These are phyloP conservation scores for Paralichthys olivaceus DNA, from an alignment of 2,113 vertebrate genomes.

Conservation along the genomic window DNA sequence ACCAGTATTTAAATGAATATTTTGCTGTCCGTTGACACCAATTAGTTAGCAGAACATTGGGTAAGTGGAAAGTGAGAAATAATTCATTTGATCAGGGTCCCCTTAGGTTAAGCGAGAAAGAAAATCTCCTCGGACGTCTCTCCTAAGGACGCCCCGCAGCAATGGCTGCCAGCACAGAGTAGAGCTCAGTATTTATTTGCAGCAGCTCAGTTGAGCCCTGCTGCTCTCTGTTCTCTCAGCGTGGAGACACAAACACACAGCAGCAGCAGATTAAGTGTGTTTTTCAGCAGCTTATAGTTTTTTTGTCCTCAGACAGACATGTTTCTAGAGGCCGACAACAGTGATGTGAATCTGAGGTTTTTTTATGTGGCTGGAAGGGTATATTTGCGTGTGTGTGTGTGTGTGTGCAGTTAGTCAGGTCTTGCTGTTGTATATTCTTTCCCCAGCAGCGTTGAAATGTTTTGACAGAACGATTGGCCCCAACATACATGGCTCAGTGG, in stretches of 20 bases:
- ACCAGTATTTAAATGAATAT: constrained; percentile 39
- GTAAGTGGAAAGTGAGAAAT: constrained; percentile 53
- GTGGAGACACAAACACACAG: constrained; percentile 4
- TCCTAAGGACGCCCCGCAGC: constrained; percentile 10
- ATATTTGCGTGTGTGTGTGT: not conserved
- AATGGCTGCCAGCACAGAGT: constrained; percentile 18
- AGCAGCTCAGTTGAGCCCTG: not conserved
- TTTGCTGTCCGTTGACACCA: constrained; percentile 53
- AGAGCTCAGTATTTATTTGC: constrained; percentile 14
- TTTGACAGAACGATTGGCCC: constrained; percentile 74
- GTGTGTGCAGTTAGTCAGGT: constrained; percentile 29
- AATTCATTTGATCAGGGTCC: constrained; percentile 42
- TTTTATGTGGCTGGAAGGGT: constrained; percentile 10
- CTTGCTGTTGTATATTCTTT: constrained; percentile 58
- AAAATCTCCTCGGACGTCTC: constrained; percentile 27
- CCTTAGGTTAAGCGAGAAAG: constrained; percentile 9
- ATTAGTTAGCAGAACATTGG: constrained; percentile 44
- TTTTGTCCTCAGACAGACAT: constrained; percentile 26
- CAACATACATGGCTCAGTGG: constrained; percentile 70
- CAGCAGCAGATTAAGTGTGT: constrained; percentile 27
- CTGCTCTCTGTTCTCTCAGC: constrained; percentile 7
- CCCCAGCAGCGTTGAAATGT: constrained; percentile 67
- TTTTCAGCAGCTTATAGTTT: constrained; percentile 2
- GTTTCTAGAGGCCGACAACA: constrained; percentile 11
- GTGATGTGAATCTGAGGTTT: constrained; percentile 26